phyloP scores from a whole-genome alignment of 2,888 invertebrate species.

The Sinotaia quadrata region DNA sequence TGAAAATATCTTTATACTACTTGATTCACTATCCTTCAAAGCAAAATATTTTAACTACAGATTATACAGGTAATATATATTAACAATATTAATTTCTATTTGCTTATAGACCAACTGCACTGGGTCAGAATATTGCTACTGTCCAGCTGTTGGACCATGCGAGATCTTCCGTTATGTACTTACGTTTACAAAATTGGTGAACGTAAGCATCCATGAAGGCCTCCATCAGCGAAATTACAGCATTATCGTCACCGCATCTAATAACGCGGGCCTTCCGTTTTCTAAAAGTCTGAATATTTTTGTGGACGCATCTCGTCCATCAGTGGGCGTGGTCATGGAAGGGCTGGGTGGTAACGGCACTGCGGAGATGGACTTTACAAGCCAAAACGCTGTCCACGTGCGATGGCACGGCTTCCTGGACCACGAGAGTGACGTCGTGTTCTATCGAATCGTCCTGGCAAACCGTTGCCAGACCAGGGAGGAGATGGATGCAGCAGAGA shows the following conservation, averaged over 20 bases:
- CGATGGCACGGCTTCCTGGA: conserved; percentile 47
- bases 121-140: conserved; percentile 46
- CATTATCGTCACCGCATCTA: conserved; percentile 47
- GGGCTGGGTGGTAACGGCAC: conserved; percentile 31
- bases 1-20: too few species aligned
- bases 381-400: conserved; percentile 24
- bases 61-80: too few species aligned
- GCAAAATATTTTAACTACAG: too few species aligned
- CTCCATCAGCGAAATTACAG: conserved; percentile 53
- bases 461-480: conserved; percentile 25
- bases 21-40: too few species aligned
- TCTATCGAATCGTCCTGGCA: conserved; percentile 35
- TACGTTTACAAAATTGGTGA: conserved; percentile 36
- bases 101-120: conserved; percentile 47
- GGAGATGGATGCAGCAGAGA: conserved; percentile 17
- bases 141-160: conserved; percentile 46
- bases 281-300: conserved; percentile 44
- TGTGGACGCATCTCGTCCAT: conserved; percentile 53
- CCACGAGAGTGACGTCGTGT: conserved; percentile 44
- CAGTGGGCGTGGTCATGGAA: conserved; percentile 46
- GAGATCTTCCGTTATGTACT: conserved; percentile 36
- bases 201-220: conserved; percentile 35
- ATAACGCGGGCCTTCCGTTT: conserved; percentile 44
- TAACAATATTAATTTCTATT: too few species aligned
- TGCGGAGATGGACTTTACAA: conserved; percentile 46